Conservation (phyloP, 1,140 invertebrate genomes). For the Laupala kohalensis region DNA sequence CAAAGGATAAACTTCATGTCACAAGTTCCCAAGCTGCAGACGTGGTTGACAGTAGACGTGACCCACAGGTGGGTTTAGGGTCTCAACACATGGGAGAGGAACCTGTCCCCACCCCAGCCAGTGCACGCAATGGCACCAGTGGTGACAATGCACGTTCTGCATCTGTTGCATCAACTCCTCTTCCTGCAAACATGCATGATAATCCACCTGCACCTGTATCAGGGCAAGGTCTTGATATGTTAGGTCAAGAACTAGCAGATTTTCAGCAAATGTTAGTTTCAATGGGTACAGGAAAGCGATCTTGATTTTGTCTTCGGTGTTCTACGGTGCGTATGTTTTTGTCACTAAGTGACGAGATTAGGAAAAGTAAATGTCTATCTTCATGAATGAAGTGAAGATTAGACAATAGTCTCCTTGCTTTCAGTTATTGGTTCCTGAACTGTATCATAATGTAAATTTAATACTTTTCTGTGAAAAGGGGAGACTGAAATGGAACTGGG, state of each 20-base stretch:
- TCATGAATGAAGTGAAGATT: no score
- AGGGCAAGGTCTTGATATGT: conserved; percentile 26
- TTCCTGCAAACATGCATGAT: conserved; percentile 16
- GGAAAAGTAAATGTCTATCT: no score
- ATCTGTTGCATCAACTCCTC: conserved; percentile 7
- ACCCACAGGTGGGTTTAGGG: conserved; percentile 28
- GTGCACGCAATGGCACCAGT: conserved; percentile 15
- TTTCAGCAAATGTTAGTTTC: conserved; percentile 38
- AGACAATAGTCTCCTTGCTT: no score
- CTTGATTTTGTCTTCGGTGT: conserved; percentile 7
- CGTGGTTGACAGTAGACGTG: conserved; percentile 26
- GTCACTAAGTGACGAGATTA: no score
- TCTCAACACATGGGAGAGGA: not conserved
- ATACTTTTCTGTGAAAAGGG: no score
- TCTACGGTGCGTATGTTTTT: no score
- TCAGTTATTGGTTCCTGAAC: no score
- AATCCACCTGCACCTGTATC: conserved; percentile 6
- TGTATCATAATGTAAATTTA: no score
- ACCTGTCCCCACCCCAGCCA: conserved; percentile 8
- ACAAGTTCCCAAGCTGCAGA: conserved; percentile 20
- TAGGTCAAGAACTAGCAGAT: conserved; percentile 37
- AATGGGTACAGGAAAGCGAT: conserved; percentile 25
- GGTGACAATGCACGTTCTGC: conserved; percentile 12
- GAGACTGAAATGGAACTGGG: no score
- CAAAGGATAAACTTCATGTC: conserved; percentile 24